Base-by-base conservation (phyloP, 1,140 invertebrate species). In the Coelopa frigida region DNA sequence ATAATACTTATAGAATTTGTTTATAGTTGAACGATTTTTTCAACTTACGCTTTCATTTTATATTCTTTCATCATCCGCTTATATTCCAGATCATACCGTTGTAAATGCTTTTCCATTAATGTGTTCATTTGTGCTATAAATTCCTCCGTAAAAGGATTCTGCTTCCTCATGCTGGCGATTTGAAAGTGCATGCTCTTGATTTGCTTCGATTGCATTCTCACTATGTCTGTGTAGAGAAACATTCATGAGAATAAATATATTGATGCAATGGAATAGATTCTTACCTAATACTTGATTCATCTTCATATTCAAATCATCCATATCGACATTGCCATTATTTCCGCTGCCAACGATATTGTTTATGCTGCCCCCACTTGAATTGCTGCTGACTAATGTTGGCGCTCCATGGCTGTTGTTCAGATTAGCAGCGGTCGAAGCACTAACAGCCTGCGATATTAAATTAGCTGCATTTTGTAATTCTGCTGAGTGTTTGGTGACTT, bases 101-200 rank as follows among this genome's bases (percentile, higher is more conserved):
- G 59, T 3, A 69, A 51, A 55, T 63, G 65, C 27, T 65, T 55
- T 40, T 70, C 67, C 56, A 70, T 60, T n/a, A n/a, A n/a, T n/a
- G n/a, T n/a, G n/a, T n/a, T n/a, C n/a, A n/a, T n/a, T n/a, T n/a
- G n/a, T n/a, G n/a, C n/a, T n/a, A n/a, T n/a, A n/a, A n/a, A n/a
- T n/a, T n/a, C n/a, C n/a, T n/a, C n/a, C n/a, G n/a, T n/a, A n/a
- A n/a, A n/a, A n/a, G 11, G 41, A 48, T 38, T 62, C 6, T 49
- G 48, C 22, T 58, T 51, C 27, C 61, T 58, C 29, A 68, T 26
- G 21, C 59, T 59, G 17, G 20, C 24, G 3, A 69, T 40, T 40
- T 66, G 61, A 27, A 50, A 45, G 49, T 67, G 55, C 12, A 70
- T 40, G 36, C 58, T 56, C 21, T 57, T 55, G 3, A 68, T 50